These are phyloP conservation scores for Drosophila antonietae DNA, from an alignment of 2,888 invertebrate genomes.

Conservation along the genomic window DNA sequence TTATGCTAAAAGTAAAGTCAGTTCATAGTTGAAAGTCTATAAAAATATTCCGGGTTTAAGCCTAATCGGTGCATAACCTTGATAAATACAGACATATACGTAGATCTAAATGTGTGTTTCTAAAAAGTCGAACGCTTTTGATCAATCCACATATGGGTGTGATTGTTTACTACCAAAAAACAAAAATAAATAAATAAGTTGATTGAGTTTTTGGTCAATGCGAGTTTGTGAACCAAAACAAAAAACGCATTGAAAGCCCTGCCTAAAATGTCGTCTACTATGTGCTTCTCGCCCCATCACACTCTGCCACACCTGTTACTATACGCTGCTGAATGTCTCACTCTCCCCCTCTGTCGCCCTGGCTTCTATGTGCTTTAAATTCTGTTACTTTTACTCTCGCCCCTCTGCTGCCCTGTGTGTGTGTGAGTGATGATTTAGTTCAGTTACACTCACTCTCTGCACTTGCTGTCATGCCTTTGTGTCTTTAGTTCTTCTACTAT, in stretches of 20 bases:
- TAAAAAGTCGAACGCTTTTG: conserved; percentile 39
- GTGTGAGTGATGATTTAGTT: neutral
- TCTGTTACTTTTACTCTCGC: neutral
- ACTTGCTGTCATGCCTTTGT: neutral
- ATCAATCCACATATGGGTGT: conserved; percentile 51
- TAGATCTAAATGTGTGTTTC: conserved; percentile 11
- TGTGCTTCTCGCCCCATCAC: conserved; percentile 8
- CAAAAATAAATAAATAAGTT: conserved; percentile 28
- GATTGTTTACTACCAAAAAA: conserved; percentile 34
- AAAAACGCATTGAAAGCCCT: conserved; percentile 49
- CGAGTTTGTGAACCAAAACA: conserved; percentile 50
- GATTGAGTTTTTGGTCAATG: conserved; percentile 67
- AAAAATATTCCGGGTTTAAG: conserved; percentile 12
- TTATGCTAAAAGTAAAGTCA: neutral
- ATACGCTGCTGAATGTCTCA: neutral
- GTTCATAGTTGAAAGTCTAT: neutral
- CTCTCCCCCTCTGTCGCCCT: neutral
- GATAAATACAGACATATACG: conserved; percentile 13
- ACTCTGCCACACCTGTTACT: conserved; percentile 1
- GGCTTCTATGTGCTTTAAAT: neutral
- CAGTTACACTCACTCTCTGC: neutral
- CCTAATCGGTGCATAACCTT: conserved; percentile 13
- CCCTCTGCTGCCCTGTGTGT: neutral
- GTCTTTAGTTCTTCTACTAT: neutral
- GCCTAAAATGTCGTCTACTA: conserved; percentile 52